Conservation (phyloP, 2,797 vertebrate genomes). For the Spea hammondii region DNA sequence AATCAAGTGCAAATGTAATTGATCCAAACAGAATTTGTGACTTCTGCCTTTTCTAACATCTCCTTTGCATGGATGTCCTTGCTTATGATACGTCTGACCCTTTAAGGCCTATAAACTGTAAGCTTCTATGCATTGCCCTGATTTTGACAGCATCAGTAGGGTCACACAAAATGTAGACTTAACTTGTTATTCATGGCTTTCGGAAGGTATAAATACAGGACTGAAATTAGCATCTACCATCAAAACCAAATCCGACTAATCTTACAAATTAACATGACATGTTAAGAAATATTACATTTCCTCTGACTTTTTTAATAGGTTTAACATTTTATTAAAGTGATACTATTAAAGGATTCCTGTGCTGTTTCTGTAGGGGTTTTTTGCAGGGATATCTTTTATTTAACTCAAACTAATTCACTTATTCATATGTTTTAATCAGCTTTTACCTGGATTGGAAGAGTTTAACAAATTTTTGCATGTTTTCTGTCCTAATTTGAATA, state of each 20-base stretch:
- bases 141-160: conserved; percentile 46
- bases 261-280: background rate
- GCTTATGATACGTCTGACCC: conserved; percentile 21
- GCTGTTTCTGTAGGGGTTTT: too few relatives aligned
- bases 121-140: conserved; percentile 18
- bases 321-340: too few relatives aligned
- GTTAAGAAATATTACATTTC: too few relatives aligned
- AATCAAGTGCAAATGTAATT: background rate
- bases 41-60: conserved; percentile 4
- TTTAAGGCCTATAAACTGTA: background rate
- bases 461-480: too few relatives aligned
- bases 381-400: too few relatives aligned
- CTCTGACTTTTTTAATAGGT: too few relatives aligned
- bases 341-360: too few relatives aligned
- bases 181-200: conserved; percentile 50
- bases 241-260: conserved; percentile 2
- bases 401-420: too few relatives aligned
- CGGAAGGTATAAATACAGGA: conserved; percentile 48
- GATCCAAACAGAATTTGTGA: background rate
- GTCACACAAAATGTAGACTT: conserved; percentile 31
- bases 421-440: too few relatives aligned
- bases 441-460: too few relatives aligned
- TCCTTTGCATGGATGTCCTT: conserved; percentile 30
- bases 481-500: too few relatives aligned
- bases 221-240: conserved; percentile 24